A percentile compares a stretch with the other conserved stretches of the same genome.
These are phyloP conservation scores for Tapirus terrestris DNA, from an alignment of 2,113 vertebrate genomes.

Conservation along the genomic window DNA sequence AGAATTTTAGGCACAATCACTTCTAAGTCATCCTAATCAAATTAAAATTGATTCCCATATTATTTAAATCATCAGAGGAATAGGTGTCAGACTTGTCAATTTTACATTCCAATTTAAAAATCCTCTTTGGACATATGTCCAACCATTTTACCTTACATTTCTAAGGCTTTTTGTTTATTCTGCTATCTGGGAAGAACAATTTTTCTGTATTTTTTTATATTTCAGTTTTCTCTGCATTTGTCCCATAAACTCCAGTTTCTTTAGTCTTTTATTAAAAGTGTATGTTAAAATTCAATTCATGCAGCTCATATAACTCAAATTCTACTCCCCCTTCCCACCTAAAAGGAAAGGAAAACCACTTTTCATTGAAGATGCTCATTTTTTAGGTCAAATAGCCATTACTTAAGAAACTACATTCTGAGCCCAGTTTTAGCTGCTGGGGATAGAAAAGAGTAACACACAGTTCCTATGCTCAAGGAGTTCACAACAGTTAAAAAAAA, in stretches of 20 bases:
- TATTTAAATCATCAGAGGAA: background rate
- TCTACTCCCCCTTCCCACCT: background rate
- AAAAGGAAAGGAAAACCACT: background rate
- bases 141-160: background rate
- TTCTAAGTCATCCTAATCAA: background rate
- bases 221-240: background rate
- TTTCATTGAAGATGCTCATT: background rate
- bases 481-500: background rate
- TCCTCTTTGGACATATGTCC: background rate
- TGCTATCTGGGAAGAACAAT: background rate
- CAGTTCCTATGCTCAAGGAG: background rate
- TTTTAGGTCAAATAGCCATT: background rate
- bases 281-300: background rate
- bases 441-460: background rate
- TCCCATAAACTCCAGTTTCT: background rate
- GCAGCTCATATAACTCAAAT: background rate
- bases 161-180: background rate
- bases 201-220: background rate
- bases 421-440: background rate
- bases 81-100: background rate
- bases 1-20: background rate
- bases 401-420: background rate
- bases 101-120: conserved; percentile 1
- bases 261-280: background rate
- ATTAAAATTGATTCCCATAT: background rate